Conservation (phyloP, 92 coral and sea anemone species). For the Palythoa grandiflora region DNA sequence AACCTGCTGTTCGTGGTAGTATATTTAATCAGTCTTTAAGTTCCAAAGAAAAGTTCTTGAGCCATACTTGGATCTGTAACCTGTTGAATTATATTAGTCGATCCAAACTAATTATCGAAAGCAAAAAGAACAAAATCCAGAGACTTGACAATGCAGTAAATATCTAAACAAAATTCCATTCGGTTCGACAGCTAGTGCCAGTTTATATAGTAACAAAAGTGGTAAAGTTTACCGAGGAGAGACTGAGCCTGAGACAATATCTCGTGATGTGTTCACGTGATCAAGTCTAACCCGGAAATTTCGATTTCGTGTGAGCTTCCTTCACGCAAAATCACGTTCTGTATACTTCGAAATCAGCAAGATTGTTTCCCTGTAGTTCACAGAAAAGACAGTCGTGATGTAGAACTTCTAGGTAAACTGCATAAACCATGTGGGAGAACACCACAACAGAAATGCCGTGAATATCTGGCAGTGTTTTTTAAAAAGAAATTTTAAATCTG, state of each 20-base stretch:
- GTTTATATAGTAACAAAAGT: neutral
- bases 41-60: neutral
- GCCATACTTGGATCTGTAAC: conserved; percentile 4
- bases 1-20: neutral
- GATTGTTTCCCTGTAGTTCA: neutral
- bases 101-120: neutral
- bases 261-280: neutral
- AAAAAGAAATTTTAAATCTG: too few relatives aligned
- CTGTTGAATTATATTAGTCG: neutral
- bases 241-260: neutral
- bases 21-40: neutral
- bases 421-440: neutral
- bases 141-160: neutral
- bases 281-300: neutral
- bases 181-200: conserved; percentile 20
- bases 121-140: conserved; percentile 15
- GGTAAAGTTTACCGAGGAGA: neutral
- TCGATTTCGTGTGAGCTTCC: neutral
- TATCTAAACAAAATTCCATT: conserved; percentile 37
- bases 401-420: neutral
- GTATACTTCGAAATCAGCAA: neutral
- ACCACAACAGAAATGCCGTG: neutral
- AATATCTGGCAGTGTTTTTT: neutral
- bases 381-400: neutral
- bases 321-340: too few relatives aligned